Percentiles rank a stretch among this genome's conserved stretches.
Evolutionary conservation across 2,113 vertebrate genomes (phyloP).

Genomic region (Notothenia coriiceps): DNA sequence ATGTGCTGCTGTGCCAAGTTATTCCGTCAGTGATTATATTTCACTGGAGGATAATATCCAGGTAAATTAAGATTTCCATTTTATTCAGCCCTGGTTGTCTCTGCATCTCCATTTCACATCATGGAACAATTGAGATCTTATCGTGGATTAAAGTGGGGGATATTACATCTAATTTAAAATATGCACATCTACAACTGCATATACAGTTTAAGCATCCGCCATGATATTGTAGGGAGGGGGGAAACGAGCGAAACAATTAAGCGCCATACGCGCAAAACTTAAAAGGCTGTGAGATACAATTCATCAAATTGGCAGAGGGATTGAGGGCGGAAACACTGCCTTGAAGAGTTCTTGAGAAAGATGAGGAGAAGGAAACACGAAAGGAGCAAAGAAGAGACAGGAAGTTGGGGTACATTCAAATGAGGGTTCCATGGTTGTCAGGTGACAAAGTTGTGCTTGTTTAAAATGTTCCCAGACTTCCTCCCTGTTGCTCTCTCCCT

Average conservation of each 20-base stretch:
- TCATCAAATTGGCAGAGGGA: slow-evolving; percentile 65
- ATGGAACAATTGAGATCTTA: slow-evolving; percentile 82
- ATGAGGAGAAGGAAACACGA: slow-evolving; percentile 56
- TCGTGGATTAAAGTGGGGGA: slow-evolving; percentile 83
- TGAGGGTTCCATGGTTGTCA: slow-evolving; percentile 60
- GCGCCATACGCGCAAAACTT: slow-evolving; percentile 48
- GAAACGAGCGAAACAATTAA: slow-evolving; percentile 67
- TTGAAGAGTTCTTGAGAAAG: slow-evolving; percentile 75
- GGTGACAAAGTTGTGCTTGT: slow-evolving; percentile 81
- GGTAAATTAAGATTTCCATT: slow-evolving; percentile 83
- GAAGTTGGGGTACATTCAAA: slow-evolving; percentile 70
- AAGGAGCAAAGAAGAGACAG: slow-evolving; percentile 63
- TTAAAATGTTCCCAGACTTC: slow-evolving; percentile 80
- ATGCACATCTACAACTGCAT: slow-evolving; percentile 74
- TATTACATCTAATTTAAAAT: slow-evolving; percentile 81
- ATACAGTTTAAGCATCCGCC: slow-evolving; percentile 61
- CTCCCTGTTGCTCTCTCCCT: slow-evolving; percentile 63
- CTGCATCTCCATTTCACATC: slow-evolving; percentile 82
- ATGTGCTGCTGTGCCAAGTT: slow-evolving; percentile 72
- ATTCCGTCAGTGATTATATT: slow-evolving; percentile 79
- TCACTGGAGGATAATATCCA: slow-evolving; percentile 79
- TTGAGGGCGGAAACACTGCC: slow-evolving; percentile 56
- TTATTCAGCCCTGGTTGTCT: slow-evolving; percentile 76
- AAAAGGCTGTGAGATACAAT: slow-evolving; percentile 68
- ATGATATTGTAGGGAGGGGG: slow-evolving; percentile 55